phyloP scores from a whole-genome alignment of 2,113 vertebrate species.

The Podarcis raffonei region DNA sequence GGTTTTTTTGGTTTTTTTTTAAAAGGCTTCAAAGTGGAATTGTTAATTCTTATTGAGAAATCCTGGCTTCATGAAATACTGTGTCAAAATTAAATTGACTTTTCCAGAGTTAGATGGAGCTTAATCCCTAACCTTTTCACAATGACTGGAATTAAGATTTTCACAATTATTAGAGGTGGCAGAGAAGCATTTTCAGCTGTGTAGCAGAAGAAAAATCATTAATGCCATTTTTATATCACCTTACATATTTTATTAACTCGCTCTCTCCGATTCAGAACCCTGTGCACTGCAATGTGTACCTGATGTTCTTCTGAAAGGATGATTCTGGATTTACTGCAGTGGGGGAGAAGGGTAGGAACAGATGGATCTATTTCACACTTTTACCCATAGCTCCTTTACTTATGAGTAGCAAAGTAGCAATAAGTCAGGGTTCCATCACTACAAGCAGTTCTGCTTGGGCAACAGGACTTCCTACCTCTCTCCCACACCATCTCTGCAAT shows the following conservation, averaged over 20 bases:
- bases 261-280: neutral
- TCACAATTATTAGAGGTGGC: neutral
- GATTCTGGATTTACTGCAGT: neutral
- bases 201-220: neutral
- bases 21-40: neutral
- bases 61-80: constrained; percentile 10
- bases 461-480: too few species aligned
- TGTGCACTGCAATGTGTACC: neutral
- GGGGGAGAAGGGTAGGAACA: neutral
- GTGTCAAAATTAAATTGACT: constrained; percentile 3
- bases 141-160: neutral
- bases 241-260: neutral
- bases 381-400: too few species aligned
- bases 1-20: too few species aligned
- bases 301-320: neutral
- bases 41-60: neutral
- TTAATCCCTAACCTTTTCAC: constrained; percentile 5
- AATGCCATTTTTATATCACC: neutral
- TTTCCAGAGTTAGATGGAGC: neutral
- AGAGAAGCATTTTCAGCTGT: neutral
- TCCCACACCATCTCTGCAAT: too few species aligned
- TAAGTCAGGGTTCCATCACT: too few species aligned
- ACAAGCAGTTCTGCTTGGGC: too few species aligned
- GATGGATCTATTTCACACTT: neutral
- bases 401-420: too few species aligned